Evolutionary conservation across 2,113 vertebrate genomes (phyloP).

Genomic region (Donacobius atricapilla): DNA sequence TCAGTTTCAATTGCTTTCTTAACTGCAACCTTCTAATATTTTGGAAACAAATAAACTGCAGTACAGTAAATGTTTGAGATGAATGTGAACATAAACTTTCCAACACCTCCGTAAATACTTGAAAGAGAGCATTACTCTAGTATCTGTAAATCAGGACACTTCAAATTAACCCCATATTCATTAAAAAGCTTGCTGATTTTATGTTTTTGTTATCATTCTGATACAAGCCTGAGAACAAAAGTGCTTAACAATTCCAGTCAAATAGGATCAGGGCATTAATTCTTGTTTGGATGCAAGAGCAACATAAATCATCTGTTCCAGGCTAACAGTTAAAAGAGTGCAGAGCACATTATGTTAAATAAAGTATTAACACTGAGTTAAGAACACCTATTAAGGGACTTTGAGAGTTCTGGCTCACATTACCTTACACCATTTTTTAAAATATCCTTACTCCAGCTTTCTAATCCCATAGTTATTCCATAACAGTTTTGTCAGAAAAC

Average conservation of each 20-base stretch:
- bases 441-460: conserved; percentile 47
- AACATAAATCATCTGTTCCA: conserved; percentile 41
- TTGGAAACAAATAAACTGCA: conserved; percentile 7
- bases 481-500: not conserved
- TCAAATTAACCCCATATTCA: conserved; percentile 12
- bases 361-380: conserved; percentile 57
- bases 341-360: conserved; percentile 45
- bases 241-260: conserved; percentile 23
- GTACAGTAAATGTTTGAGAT: not conserved
- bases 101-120: conserved; percentile 12
- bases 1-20: not conserved
- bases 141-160: conserved; percentile 49
- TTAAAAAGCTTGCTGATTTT: conserved; percentile 58
- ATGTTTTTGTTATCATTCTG: conserved; percentile 48
- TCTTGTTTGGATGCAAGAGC: conserved; percentile 26
- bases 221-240: conserved; percentile 15
- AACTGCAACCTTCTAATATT: not conserved
- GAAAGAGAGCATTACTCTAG: not conserved
- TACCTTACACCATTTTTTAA: not conserved
- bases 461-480: conserved; percentile 37
- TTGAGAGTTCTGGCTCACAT: conserved; percentile 56
- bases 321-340: conserved; percentile 49
- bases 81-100: not conserved
- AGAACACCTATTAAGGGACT: conserved; percentile 60
- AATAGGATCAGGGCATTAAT: conserved; percentile 43